These are phyloP conservation scores for Diorhabda carinulata DNA, from an alignment of 1,140 invertebrate genomes.

Conservation along the genomic window DNA sequence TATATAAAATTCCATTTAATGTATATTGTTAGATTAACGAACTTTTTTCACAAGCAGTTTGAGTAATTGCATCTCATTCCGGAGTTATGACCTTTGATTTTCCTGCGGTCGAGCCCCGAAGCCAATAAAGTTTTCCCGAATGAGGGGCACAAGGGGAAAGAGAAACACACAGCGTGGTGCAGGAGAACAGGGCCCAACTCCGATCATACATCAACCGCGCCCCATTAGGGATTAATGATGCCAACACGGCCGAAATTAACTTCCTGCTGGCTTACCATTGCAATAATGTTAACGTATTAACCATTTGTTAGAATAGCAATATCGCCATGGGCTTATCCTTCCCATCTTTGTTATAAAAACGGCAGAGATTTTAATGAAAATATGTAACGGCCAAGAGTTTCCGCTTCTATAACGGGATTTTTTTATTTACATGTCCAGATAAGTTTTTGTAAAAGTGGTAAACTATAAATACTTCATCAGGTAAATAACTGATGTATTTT, in stretches of 20 bases:
- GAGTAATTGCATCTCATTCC: neutral
- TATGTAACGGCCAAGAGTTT: conserved; percentile 7
- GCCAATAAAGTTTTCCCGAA: conserved; percentile 18
- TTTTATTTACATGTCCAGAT: too few species aligned
- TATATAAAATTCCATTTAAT: too few species aligned
- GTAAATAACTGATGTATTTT: too few species aligned
- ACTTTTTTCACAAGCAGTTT: too few species aligned
- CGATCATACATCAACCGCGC: conserved; percentile 49
- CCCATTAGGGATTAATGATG: conserved; percentile 51
- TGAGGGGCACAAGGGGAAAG: conserved; percentile 24
- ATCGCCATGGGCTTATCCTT: conserved; percentile 27
- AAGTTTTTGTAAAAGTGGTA: too few species aligned
- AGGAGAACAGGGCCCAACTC: conserved; percentile 28
- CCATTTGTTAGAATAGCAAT: conserved; percentile 50
- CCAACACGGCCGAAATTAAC: conserved; percentile 49
- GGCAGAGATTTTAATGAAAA: conserved; percentile 12
- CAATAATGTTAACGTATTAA: conserved; percentile 51
- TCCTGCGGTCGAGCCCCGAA: conserved; percentile 9
- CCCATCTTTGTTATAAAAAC: conserved; percentile 15
- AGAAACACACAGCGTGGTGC: conserved; percentile 9
- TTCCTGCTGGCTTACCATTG: conserved; percentile 48
- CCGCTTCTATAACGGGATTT: neutral
- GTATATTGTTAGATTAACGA: too few species aligned
- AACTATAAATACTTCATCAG: too few species aligned
- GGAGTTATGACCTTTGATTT: conserved; percentile 36